Evolutionary conservation across 2,113 vertebrate genomes (phyloP).

Genomic region (Toxostoma redivivum): DNA sequence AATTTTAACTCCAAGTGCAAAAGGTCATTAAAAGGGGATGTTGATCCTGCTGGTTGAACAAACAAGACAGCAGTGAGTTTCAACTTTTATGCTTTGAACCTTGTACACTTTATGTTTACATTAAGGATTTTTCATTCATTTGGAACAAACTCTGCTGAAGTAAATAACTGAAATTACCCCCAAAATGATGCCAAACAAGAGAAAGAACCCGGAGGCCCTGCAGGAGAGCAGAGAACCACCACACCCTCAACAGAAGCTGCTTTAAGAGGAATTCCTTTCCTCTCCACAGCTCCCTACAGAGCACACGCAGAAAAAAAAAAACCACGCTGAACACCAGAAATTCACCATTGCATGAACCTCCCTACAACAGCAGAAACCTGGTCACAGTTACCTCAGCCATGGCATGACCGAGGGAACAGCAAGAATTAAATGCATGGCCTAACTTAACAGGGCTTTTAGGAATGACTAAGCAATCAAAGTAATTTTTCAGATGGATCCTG

Average conservation of each 20-base stretch:
- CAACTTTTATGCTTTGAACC: not conserved
- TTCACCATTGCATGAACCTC: not conserved
- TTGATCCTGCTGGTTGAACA: not conserved
- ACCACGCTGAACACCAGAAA: not conserved
- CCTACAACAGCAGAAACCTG: not conserved
- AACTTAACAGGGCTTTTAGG: not conserved
- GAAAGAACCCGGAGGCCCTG: not conserved
- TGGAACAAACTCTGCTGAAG: not conserved
- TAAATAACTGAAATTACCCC: not conserved
- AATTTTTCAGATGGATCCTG: not conserved
- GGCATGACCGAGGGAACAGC: not conserved
- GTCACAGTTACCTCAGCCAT: not conserved
- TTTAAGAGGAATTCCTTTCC: not conserved
- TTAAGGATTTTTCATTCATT: not conserved
- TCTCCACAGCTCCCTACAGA: not conserved
- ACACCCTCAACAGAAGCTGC: not conserved
- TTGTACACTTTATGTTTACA: not conserved
- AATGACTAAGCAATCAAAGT: not conserved
- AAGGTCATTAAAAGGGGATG: not conserved
- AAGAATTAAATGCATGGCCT: not conserved
- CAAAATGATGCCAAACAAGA: not conserved
- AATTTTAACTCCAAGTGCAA: not conserved
- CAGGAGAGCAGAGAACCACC: not conserved
- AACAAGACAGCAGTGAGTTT: not conserved
- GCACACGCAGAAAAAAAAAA: not conserved